Evolutionary conservation across 1,140 invertebrate species (phyloP).

Genomic region (Samia ricini): DNA sequence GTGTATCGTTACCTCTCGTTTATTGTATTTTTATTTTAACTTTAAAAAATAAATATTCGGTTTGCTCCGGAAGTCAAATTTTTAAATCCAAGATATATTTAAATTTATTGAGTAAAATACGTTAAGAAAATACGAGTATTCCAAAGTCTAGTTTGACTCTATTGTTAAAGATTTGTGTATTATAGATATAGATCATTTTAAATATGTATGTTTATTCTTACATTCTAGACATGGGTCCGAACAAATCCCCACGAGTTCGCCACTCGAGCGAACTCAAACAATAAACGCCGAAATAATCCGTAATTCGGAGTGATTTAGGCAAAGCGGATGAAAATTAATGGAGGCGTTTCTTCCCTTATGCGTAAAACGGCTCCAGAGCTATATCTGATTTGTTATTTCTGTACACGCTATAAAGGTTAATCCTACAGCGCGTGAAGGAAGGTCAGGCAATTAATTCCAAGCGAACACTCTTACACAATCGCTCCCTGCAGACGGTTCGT

Average conservation of each 20-base stretch:
- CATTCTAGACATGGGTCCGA: constrained; percentile 7
- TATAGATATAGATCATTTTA: too few species aligned
- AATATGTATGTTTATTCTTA: not conserved
- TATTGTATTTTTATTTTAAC: too few species aligned
- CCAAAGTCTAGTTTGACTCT: too few species aligned
- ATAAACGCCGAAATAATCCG: constrained; percentile 34
- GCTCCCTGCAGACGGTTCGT: not conserved
- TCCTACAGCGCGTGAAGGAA: constrained; percentile 17
- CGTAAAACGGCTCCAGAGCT: constrained; percentile 13
- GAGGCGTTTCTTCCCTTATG: constrained; percentile 20
- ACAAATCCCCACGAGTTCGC: constrained; percentile 4
- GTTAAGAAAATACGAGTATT: too few species aligned
- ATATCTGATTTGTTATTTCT: constrained; percentile 32
- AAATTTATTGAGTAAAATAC: too few species aligned
- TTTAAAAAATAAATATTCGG: too few species aligned
- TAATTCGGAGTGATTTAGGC: constrained; percentile 34
- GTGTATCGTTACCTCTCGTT: too few species aligned
- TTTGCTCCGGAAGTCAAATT: too few species aligned
- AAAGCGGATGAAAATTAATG: constrained; percentile 40
- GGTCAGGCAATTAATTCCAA: constrained; percentile 21
- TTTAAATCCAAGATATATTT: too few species aligned
- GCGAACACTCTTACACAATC: constrained; percentile 8
- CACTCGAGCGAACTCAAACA: constrained; percentile 15
- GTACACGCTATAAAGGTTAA: constrained; percentile 27
- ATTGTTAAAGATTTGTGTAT: too few species aligned